phyloP scores from a whole-genome alignment of 2,797 vertebrate genomes.

The Acanthopagrus latus region DNA sequence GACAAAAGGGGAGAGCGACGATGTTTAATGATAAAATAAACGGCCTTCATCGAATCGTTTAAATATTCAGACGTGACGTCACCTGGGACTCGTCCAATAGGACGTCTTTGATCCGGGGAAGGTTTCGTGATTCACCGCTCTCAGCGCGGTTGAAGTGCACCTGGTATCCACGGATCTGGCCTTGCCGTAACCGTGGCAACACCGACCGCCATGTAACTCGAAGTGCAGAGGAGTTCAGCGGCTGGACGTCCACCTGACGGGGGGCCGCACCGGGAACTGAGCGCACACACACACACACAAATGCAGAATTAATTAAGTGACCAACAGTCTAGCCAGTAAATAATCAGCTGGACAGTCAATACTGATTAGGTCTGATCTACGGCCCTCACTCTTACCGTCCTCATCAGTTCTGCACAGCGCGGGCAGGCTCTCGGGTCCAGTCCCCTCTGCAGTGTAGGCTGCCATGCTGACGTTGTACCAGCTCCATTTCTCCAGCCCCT shows the following conservation, averaged over 20 bases:
- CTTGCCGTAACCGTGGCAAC: slow-evolving; percentile 90
- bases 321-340: slow-evolving; percentile 53
- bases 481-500: slow-evolving; percentile 94
- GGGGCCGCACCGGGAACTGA: slow-evolving; percentile 93
- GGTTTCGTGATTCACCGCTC: slow-evolving; percentile 89
- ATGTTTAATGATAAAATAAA: slow-evolving; percentile 60
- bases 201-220: slow-evolving; percentile 92
- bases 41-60: slow-evolving; percentile 36
- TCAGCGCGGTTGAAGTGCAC: slow-evolving; percentile 92
- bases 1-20: slow-evolving; percentile 47
- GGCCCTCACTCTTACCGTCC: slow-evolving; percentile 87
- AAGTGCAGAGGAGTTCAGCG: slow-evolving; percentile 92
- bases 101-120: slow-evolving; percentile 93
- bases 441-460: slow-evolving; percentile 89
- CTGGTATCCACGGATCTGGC: slow-evolving; percentile 96
- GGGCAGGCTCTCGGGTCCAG: slow-evolving; percentile 91
- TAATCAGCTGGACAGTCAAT: slow-evolving; percentile 63
- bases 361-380: slow-evolving; percentile 48
- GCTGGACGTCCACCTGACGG: slow-evolving; percentile 92
- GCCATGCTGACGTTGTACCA: slow-evolving; percentile 91
- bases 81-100: slow-evolving; percentile 96
- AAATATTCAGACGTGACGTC: slow-evolving; percentile 56
- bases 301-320: slow-evolving; percentile 54
- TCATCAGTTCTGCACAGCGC: slow-evolving; percentile 93
- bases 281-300: slow-evolving; percentile 27